A percentile compares a stretch with the other conserved stretches of the same genome.
These are phyloP conservation scores for Octonoba sinensis DNA, from an alignment of 2,888 invertebrate species.

Conservation along the genomic window DNA sequence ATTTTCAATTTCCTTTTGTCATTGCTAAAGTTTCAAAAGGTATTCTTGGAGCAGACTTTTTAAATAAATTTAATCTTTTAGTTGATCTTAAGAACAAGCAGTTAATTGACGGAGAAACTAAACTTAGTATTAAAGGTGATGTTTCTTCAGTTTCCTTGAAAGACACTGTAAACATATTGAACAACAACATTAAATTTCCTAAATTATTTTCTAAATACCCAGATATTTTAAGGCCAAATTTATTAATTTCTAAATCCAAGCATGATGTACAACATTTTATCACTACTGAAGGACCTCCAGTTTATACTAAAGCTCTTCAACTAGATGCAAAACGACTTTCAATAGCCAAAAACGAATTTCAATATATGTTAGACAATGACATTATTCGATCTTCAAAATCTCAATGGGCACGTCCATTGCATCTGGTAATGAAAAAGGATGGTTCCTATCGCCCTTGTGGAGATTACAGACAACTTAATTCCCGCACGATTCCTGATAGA, in stretches of 20 bases:
- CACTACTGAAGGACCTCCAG: not conserved
- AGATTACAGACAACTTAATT: constrained; percentile 40
- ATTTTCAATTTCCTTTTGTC: not conserved
- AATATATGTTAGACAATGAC: constrained; percentile 19
- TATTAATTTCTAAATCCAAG: not conserved
- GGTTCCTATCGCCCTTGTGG: constrained; percentile 33
- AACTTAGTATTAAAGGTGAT: not conserved
- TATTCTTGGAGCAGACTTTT: constrained; percentile 12
- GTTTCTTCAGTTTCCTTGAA: not conserved
- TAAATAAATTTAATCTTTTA: not conserved
- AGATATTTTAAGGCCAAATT: constrained; percentile 8
- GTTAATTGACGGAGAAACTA: not conserved
- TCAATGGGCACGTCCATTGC: constrained; percentile 40
- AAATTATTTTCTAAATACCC: not conserved
- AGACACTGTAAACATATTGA: no score
- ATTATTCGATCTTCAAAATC: constrained; percentile 26
- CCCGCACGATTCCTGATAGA: constrained; percentile 25
- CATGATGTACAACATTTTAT: not conserved
- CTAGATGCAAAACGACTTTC: constrained; percentile 1
- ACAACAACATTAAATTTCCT: not conserved
- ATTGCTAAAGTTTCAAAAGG: not conserved
- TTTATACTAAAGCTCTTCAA: constrained; percentile 52
- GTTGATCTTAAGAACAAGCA: not conserved
- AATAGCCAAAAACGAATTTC: constrained; percentile 18
- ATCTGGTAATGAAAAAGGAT: constrained; percentile 44